These are phyloP conservation scores for Euproctis similis DNA, from an alignment of 2,888 invertebrate genomes.

Conservation along the genomic window DNA sequence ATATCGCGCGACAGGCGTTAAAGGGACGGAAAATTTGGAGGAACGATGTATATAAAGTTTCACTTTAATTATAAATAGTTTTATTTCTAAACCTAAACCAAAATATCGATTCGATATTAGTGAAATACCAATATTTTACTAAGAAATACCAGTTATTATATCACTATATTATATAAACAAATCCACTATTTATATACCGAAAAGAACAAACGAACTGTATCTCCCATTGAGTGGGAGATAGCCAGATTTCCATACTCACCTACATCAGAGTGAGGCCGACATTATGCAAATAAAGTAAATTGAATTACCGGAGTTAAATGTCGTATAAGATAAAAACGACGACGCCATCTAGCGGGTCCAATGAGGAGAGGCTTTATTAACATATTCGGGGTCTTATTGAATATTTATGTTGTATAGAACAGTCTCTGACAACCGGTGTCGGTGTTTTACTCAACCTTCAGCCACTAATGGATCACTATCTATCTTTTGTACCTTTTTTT, in stretches of 20 bases:
- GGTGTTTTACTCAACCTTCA: constrained; percentile 54
- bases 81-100: too few species aligned
- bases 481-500: constrained; percentile 43
- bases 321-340: constrained; percentile 76
- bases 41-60: too few species aligned
- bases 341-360: constrained; percentile 72
- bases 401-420: constrained; percentile 64
- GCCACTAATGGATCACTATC: constrained; percentile 64
- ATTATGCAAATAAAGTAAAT: constrained; percentile 75
- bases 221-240: constrained; percentile 22
- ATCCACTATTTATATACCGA: constrained; percentile 21
- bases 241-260: constrained; percentile 67
- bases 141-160: too few species aligned
- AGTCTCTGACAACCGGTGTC: constrained; percentile 28
- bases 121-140: too few species aligned
- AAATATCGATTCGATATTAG: too few species aligned
- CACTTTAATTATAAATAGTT: too few species aligned
- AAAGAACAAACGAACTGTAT: constrained; percentile 24
- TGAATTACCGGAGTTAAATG: constrained; percentile 76
- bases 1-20: too few species aligned
- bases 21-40: too few species aligned
- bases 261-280: constrained; percentile 62
- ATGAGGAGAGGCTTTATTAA: constrained; percentile 70
- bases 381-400: constrained; percentile 73
- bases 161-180: too few species aligned